Evolutionary conservation across 2,797 vertebrate genomes (phyloP).

Genomic region (Typhlichthys eigenmanni): DNA sequence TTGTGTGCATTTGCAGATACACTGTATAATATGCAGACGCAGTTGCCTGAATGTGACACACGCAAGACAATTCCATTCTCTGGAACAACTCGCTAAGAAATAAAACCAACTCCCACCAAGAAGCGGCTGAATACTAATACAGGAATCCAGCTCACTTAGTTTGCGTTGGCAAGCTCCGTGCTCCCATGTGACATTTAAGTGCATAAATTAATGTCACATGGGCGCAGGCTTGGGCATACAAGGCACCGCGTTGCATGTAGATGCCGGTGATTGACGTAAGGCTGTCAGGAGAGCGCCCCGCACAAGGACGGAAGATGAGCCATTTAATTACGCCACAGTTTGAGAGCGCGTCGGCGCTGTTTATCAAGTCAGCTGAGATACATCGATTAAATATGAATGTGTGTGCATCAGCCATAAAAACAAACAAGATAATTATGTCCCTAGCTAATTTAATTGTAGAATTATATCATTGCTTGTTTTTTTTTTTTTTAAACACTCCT

Average conservation of each 20-base stretch:
- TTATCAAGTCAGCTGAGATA: conserved; percentile 75
- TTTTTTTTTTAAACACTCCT: conserved; percentile 54
- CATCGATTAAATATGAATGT: conserved; percentile 79
- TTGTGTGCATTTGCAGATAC: background rate
- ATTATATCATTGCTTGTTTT: conserved; percentile 64
- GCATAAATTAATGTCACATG: conserved; percentile 78
- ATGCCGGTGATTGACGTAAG: conserved; percentile 74
- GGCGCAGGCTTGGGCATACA: conserved; percentile 63
- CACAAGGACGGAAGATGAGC: conserved; percentile 71
- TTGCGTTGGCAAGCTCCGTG: conserved; percentile 63
- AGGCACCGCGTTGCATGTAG: conserved; percentile 69
- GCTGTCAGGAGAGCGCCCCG: conserved; percentile 60
- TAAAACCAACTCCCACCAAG: conserved; percentile 49
- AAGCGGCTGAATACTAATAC: conserved; percentile 60
- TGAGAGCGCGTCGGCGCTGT: conserved; percentile 66
- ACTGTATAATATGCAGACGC: no score
- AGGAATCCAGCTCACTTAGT: conserved; percentile 54
- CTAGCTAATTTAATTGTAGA: conserved; percentile 80
- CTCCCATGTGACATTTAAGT: conserved; percentile 74
- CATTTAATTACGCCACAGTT: conserved; percentile 75
- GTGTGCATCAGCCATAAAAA: conserved; percentile 70
- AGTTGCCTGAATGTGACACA: conserved; percentile 1
- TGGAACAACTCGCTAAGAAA: conserved; percentile 50
- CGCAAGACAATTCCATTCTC: conserved; percentile 1
- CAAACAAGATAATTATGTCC: conserved; percentile 82